These are phyloP conservation scores for Ericerus pela DNA, from an alignment of 1,140 invertebrate species.

Conservation along the genomic window DNA sequence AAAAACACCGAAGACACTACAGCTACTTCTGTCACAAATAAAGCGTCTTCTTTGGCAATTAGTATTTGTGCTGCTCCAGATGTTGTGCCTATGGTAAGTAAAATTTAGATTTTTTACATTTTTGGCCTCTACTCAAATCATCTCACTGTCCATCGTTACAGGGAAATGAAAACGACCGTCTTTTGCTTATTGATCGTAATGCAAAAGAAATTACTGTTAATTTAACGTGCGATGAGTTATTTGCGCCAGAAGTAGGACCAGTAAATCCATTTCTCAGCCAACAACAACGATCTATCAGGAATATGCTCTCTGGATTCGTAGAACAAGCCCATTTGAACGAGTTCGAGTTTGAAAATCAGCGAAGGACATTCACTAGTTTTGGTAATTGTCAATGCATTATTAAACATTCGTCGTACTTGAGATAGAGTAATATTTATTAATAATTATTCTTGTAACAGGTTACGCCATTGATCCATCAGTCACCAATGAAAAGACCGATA, in stretches of 20 bases:
- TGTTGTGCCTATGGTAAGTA: slow-evolving; percentile 56
- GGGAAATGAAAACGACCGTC: not conserved
- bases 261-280: slow-evolving; percentile 81
- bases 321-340: slow-evolving; percentile 90
- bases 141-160: not conserved
- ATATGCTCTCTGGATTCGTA: slow-evolving; percentile 86
- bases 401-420: too few species aligned
- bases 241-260: slow-evolving; percentile 78
- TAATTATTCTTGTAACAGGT: slow-evolving; percentile 36
- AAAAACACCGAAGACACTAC: too few species aligned
- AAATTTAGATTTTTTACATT: slow-evolving; percentile 15
- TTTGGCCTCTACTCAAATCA: not conserved
- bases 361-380: slow-evolving; percentile 85
- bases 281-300: slow-evolving; percentile 72
- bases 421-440: not conserved
- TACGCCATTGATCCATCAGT: slow-evolving; percentile 89
- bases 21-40: not conserved
- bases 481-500: slow-evolving; percentile 38
- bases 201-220: slow-evolving; percentile 74
- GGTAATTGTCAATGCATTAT: too few species aligned
- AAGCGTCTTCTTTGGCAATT: slow-evolving; percentile 34
- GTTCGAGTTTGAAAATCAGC: slow-evolving; percentile 97
- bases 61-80: slow-evolving; percentile 61
- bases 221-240: slow-evolving; percentile 91
- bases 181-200: slow-evolving; percentile 43